These are phyloP conservation scores for Nezara viridula DNA, from an alignment of 2,888 invertebrate genomes.

Conservation along the genomic window DNA sequence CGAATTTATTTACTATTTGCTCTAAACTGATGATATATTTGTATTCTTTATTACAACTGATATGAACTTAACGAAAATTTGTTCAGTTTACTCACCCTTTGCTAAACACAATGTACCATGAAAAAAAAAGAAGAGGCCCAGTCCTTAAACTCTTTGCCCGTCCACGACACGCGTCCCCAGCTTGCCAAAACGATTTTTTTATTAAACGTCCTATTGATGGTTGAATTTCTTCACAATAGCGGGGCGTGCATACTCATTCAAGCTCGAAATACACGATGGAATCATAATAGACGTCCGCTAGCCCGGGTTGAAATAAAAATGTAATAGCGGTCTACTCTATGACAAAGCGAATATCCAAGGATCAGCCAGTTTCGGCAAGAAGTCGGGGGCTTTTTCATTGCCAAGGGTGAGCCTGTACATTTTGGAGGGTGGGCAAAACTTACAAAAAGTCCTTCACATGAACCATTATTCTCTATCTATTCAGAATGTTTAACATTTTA, in stretches of 20 bases:
- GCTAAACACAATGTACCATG: background rate
- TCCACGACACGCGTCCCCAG: background rate
- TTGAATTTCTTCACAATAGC: conserved; percentile 35
- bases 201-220: conserved; percentile 13
- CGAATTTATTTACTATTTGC: too few relatives aligned
- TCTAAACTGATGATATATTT: too few relatives aligned
- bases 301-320: background rate
- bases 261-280: conserved; percentile 17
- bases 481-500: background rate
- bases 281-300: conserved; percentile 17
- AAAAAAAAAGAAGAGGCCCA: background rate
- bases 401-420: background rate
- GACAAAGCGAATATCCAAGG: conserved; percentile 16
- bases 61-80: too few relatives aligned
- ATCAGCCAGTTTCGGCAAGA: background rate
- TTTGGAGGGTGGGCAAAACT: background rate
- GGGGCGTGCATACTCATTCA: conserved; percentile 10
- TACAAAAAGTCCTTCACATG: background rate
- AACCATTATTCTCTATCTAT: background rate
- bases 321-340: background rate
- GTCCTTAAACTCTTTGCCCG: background rate
- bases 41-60: too few relatives aligned
- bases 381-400: background rate
- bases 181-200: conserved; percentile 13
- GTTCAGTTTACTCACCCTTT: background rate